Percentiles rank a stretch among this genome's conserved stretches.
Conservation (phyloP, 2,797 vertebrate genomes). For the Carcharodon carcharias region DNA sequence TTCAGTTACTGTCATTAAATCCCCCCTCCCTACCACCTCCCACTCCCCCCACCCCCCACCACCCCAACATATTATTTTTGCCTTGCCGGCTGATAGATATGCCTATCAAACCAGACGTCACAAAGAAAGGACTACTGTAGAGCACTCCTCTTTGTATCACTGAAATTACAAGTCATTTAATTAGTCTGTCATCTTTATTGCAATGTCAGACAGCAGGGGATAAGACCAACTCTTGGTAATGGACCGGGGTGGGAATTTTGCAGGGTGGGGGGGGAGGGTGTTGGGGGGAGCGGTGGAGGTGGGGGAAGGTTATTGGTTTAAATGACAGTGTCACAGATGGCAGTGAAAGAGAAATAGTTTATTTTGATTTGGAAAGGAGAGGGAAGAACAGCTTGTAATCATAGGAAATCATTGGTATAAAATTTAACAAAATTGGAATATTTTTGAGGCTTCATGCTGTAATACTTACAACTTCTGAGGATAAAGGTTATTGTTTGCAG, state of each 20-base stretch:
- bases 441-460: background rate
- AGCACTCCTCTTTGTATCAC: constrained; percentile 67
- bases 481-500: background rate
- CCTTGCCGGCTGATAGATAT: constrained; percentile 71
- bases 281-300: constrained; percentile 37
- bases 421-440: constrained; percentile 17
- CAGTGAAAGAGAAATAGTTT: constrained; percentile 39
- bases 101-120: constrained; percentile 55
- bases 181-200: constrained; percentile 81
- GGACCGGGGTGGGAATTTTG: constrained; percentile 51
- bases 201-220: constrained; percentile 65
- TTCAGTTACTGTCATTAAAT: constrained; percentile 69
- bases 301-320: constrained; percentile 63
- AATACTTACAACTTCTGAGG: background rate
- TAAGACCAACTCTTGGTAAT: constrained; percentile 62
- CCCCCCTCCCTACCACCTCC: constrained; percentile 39
- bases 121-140: constrained; percentile 59
- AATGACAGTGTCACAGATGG: constrained; percentile 71
- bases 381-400: background rate
- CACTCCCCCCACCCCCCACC: background rate
- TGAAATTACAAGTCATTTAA: constrained; percentile 77
- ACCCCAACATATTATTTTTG: constrained; percentile 64
- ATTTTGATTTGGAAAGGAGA: background rate
- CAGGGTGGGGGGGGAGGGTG: constrained; percentile 36
- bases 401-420: background rate